Base-by-base conservation (phyloP, 2,113 vertebrate genomes). In the Cyprinodon brontotheroides region DNA sequence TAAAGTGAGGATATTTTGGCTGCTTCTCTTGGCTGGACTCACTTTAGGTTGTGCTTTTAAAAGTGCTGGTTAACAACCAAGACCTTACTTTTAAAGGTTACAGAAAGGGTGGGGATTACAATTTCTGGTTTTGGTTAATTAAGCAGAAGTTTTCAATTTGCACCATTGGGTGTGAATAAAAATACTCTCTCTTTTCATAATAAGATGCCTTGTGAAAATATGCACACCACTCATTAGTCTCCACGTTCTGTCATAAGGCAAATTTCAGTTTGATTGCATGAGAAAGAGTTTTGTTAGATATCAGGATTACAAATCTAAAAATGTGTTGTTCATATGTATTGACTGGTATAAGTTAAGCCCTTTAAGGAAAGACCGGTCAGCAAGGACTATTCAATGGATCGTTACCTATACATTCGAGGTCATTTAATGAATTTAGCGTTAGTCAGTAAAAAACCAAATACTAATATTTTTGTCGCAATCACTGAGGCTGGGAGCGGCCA, bases 1-100 rank as follows among this genome's bases (percentile, higher is more conserved):
- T 1, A 45, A 61, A 22, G 43, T 80, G 72, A 80, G 57, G 3
- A 67, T 63, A 80, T 67, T 67, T 74, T 61, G 40, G 50, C 61
- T 60, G 68, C 29, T 29, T 29, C 29, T 29, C 29, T 29, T 29
- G 48, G 13, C 36, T 13, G 36, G 12, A 13, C 13, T 74, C 59
- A 15, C 37, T 20, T 67, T 68, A 59, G 59, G n/a, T 53, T 57
- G 15, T 13, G 65, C 29, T 59, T 29, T 61, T 79, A 57, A 73
- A 75, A 61, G 65, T 39, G 45, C 60, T 45, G 50, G 63, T 68
- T 69, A 40, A 69, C 4, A 12, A 68, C 43, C 50, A n/a, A n/a
- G 43, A 50, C 20, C 4, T 15, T 20, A 3, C 59, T 65, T 45
- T 57, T 47, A 5, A 39, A n/a, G n/a, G 22, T 59, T 53, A 4